Evolutionary conservation across 1,140 invertebrate species (phyloP), one percentile per base, ranked within the genome.

Genomic region (Periplaneta americana): DNA sequence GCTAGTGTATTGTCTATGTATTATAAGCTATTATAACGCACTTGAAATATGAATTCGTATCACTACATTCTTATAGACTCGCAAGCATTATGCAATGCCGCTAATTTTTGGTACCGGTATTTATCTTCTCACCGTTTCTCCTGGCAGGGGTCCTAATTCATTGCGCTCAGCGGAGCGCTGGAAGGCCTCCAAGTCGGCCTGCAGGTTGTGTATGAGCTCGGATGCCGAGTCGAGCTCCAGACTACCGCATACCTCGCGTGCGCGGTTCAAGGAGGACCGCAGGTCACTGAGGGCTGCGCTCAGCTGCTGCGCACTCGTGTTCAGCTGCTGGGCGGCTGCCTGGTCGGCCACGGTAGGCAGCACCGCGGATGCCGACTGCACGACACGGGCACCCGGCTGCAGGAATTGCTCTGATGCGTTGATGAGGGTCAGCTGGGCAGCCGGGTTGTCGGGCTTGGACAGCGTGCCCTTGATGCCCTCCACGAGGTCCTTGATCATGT

Each of bases 401-500:
- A 97, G 89, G 86, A 98, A 97, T 78, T 95, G 93, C 86, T 98
- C 96, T 13, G 95, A 94, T 5, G 96, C 93, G 83, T 96, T 96
- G 83, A 98, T 97, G 0, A 98, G 90, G 85, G 94, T 93, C 5
- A 96, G 87, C 86, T 98, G 95, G 1, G 94, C 92, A 36, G 93
- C 92, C 4, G 94, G 91, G 87, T 93, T 93, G 81, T 94, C 93
- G 6, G 95, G 93, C 82, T 93, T 91, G 28, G 91, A 90, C 34
- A 93, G 90, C 0, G 93, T 94, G 0, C 91, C 93, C 84, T 96
- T 94, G 1, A 97, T 92, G 1, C 94, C 94, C 57, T 96, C 94
- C 0, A 98, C 93, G 74, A 98, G 87, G 28, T 91, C 89, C 0
- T 97, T 96, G 78, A 98, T 93, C 35, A 94, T 93, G 83, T 97